Conservation (phyloP, 1,140 invertebrate species). For the Eufriesea mexicana region DNA sequence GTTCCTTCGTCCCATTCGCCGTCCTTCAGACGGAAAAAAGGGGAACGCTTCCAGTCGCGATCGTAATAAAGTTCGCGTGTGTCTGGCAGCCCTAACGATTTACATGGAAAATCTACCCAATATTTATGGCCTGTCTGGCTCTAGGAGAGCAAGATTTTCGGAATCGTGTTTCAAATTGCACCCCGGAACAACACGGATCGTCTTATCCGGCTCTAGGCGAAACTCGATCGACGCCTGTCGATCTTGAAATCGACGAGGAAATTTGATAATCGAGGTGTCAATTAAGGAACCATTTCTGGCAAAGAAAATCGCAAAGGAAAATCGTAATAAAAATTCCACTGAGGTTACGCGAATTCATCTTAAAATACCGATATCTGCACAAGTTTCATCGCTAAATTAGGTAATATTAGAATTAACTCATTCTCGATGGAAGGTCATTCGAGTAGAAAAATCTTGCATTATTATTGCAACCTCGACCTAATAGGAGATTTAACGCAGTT, state of each 20-base stretch:
- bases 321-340: not conserved
- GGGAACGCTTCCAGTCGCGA: not conserved
- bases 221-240: not conserved
- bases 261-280: not conserved
- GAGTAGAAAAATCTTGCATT: too few relatives aligned
- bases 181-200: not conserved
- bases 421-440: too few relatives aligned
- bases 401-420: too few relatives aligned
- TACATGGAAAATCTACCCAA: not conserved
- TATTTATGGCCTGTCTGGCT: not conserved
- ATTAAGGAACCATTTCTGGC: not conserved
- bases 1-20: not conserved
- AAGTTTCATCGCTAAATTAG: too few relatives aligned
- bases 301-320: too few relatives aligned
- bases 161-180: not conserved
- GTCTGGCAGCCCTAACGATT: slow-evolving; percentile 25
- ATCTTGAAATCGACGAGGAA: not conserved
- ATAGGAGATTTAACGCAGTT: too few relatives aligned
- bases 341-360: too few relatives aligned
- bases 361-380: too few relatives aligned
- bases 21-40: not conserved
- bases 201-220: not conserved
- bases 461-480: too few relatives aligned
- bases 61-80: slow-evolving; percentile 27
- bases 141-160: not conserved